phyloP scores from a whole-genome alignment of 2,113 vertebrate species.

The Pelvicachromis taeniatus region DNA sequence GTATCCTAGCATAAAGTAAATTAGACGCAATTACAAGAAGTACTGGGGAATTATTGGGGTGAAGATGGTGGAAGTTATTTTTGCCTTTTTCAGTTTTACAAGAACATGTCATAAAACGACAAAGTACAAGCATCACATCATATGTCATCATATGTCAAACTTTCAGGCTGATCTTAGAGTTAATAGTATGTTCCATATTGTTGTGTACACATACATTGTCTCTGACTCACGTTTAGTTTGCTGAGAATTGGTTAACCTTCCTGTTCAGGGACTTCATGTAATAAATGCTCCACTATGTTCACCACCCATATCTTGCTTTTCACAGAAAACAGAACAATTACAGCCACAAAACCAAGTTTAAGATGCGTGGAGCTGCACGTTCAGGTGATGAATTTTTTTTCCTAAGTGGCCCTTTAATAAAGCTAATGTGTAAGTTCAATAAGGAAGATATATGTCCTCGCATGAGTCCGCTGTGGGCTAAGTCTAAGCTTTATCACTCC shows the following conservation, averaged over 20 bases:
- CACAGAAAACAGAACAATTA: background rate
- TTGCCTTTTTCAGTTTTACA: background rate
- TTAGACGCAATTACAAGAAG: background rate
- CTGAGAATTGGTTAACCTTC: background rate
- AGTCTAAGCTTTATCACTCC: background rate
- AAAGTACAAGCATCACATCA: background rate
- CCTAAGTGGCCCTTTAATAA: no score
- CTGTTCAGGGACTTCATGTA: background rate
- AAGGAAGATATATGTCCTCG: no score
- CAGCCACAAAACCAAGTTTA: background rate
- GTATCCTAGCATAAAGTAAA: background rate
- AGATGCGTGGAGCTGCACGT: background rate
- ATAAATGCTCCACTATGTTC: background rate
- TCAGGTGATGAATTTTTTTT: background rate
- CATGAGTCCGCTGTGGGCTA: no score
- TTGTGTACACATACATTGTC: background rate
- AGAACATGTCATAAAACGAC: background rate
- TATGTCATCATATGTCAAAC: background rate
- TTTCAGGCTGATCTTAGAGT: background rate
- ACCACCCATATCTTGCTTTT: background rate
- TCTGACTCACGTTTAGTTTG: background rate
- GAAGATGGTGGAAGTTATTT: background rate
- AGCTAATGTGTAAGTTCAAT: no score
- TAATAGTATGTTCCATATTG: background rate
- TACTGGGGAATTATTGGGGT: background rate